A percentile compares a stretch with the other conserved stretches of the same genome.
Conservation (phyloP, 2,113 vertebrate genomes). For the Phaetusa simplex region DNA sequence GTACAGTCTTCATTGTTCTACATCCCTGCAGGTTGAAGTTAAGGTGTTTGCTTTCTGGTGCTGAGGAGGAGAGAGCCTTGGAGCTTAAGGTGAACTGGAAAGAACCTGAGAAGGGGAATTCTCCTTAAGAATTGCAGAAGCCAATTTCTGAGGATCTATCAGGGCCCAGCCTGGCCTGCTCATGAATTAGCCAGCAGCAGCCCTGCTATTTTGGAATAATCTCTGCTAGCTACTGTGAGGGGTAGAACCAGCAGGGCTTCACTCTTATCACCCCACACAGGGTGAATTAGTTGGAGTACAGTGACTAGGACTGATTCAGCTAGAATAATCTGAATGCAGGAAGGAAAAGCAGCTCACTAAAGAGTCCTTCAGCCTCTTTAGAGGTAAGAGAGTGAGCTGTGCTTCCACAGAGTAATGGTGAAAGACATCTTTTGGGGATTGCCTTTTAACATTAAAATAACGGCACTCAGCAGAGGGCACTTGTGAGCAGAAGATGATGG, state of each 20-base stretch:
- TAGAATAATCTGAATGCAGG: not conserved
- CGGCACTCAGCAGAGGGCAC: not conserved
- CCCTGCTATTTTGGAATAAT: not conserved
- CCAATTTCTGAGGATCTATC: not conserved
- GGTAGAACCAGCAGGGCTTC: not conserved
- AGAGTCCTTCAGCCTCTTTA: not conserved
- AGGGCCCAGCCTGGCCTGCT: not conserved
- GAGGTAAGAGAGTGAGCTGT: not conserved
- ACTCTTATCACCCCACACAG: not conserved
- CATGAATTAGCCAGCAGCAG: not conserved
- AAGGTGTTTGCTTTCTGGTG: not conserved
- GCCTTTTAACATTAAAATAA: not conserved
- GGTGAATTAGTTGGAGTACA: not conserved
- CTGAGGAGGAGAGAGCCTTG: not conserved
- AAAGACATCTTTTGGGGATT: not conserved
- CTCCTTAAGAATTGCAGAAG: not conserved
- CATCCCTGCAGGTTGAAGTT: not conserved
- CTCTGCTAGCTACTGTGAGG: not conserved
- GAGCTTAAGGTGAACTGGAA: not conserved
- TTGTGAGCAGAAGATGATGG: not conserved
- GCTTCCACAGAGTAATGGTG: not conserved
- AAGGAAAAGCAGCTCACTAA: not conserved
- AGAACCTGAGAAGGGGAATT: not conserved
- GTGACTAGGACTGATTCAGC: not conserved
- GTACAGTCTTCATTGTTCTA: not conserved